Evolutionary conservation across 2,113 vertebrate species (phyloP).

Genomic region (Ramphastos sulfuratus): DNA sequence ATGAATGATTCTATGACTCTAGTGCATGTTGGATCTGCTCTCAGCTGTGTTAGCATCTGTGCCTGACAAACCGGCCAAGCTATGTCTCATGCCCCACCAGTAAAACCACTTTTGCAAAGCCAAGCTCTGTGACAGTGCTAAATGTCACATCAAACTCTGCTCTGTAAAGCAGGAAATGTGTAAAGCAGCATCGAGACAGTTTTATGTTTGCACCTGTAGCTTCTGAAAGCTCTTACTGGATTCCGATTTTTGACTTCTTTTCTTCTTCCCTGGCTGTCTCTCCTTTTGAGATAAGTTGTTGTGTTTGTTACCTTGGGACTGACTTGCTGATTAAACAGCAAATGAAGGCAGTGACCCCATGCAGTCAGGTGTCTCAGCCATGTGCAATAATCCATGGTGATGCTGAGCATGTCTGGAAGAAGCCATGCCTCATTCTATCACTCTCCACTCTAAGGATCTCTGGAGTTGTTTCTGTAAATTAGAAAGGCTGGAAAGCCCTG

Average conservation of each 20-base stretch:
- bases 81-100: background rate
- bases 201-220: background rate
- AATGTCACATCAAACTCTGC: background rate
- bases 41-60: background rate
- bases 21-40: background rate
- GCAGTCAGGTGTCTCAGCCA: background rate
- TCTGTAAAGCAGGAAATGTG: background rate
- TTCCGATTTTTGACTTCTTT: background rate
- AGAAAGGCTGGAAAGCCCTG: background rate
- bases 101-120: background rate
- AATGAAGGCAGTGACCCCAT: background rate
- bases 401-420: background rate
- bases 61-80: background rate
- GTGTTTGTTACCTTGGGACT: background rate
- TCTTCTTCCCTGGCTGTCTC: background rate
- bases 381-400: background rate
- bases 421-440: background rate
- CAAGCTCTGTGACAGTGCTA: background rate
- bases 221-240: background rate
- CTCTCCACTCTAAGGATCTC: background rate
- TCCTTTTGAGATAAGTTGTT: constrained; percentile 6
- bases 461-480: background rate
- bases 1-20: no score
- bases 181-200: background rate
- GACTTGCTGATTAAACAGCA: background rate